Conservation (phyloP, 2,888 invertebrate genomes). For the Thymelicus sylvestris region DNA sequence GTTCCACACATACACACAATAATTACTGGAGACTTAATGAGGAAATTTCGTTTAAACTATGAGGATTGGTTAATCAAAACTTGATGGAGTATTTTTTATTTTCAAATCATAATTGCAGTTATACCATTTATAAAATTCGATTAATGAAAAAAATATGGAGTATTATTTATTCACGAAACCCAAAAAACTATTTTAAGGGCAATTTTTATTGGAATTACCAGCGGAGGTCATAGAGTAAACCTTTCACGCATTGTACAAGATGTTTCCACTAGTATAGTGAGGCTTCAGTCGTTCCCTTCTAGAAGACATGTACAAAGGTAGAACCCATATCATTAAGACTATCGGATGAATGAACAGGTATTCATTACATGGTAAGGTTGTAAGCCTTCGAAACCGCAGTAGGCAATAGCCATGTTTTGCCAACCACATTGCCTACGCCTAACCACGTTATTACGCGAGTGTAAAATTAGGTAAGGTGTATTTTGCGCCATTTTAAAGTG, state of each 20-base stretch:
- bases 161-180: too few species aligned
- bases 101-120: too few species aligned
- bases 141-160: too few species aligned
- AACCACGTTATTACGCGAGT: slow-evolving; percentile 24
- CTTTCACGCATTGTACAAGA: too few species aligned
- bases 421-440: slow-evolving; percentile 3
- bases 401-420: slow-evolving; percentile 5
- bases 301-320: background rate
- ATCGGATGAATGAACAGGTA: background rate
- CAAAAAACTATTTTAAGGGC: too few species aligned
- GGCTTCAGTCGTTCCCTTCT: background rate
- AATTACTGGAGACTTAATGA: slow-evolving; percentile 14
- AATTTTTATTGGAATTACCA: too few species aligned
- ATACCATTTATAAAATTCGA: too few species aligned
- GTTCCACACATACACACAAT: slow-evolving; percentile 2
- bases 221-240: too few species aligned
- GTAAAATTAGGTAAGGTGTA: slow-evolving; percentile 18
- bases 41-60: background rate
- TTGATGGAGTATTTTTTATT: background rate
- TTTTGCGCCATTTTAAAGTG: slow-evolving; percentile 28
- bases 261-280: background rate
- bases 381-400: slow-evolving; percentile 20
- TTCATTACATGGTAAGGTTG: slow-evolving; percentile 17
- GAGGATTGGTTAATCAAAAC: background rate
- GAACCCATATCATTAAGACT: background rate